Percentiles rank a stretch among this genome's conserved stretches.
Conservation (phyloP, 30 jellyfish, hydroid and myxozoan species). For the Cassiopea andromeda region DNA sequence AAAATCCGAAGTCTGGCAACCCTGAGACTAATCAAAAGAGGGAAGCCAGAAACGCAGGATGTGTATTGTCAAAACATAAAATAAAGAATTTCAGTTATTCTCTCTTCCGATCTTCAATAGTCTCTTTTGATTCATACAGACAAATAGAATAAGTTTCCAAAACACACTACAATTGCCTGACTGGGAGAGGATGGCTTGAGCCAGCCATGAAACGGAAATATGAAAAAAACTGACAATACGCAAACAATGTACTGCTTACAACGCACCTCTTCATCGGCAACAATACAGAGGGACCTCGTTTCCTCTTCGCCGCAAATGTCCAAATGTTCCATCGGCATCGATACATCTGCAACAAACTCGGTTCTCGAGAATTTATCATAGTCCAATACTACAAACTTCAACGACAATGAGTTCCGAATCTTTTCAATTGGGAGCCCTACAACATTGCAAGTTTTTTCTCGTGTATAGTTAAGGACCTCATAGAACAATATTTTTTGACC, state of each 20-base stretch:
- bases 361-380: conserved; percentile 91
- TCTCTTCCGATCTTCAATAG: too few relatives aligned
- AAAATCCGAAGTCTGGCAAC: too few relatives aligned
- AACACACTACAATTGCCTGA: too few relatives aligned
- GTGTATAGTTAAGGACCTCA: conserved; percentile 78
- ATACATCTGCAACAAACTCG: conserved; percentile 91
- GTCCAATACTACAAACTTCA: conserved; percentile 85
- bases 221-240: too few relatives aligned
- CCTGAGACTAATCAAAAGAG: too few relatives aligned
- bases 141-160: too few relatives aligned
- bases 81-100: too few relatives aligned
- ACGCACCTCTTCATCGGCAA: conserved; percentile 33
- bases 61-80: too few relatives aligned
- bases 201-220: too few relatives aligned
- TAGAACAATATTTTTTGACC: conserved; percentile 46
- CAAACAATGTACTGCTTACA: not conserved
- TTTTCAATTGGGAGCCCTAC: conserved; percentile 62
- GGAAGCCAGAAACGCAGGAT: too few relatives aligned
- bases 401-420: conserved; percentile 37
- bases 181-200: too few relatives aligned
- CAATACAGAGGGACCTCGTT: conserved; percentile 54
- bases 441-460: conserved; percentile 81
- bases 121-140: too few relatives aligned
- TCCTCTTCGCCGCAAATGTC: conserved; percentile 80
- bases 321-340: conserved; percentile 73